Base-by-base conservation (phyloP, 2,888 invertebrate genomes). In the Choreutis nemorana region DNA sequence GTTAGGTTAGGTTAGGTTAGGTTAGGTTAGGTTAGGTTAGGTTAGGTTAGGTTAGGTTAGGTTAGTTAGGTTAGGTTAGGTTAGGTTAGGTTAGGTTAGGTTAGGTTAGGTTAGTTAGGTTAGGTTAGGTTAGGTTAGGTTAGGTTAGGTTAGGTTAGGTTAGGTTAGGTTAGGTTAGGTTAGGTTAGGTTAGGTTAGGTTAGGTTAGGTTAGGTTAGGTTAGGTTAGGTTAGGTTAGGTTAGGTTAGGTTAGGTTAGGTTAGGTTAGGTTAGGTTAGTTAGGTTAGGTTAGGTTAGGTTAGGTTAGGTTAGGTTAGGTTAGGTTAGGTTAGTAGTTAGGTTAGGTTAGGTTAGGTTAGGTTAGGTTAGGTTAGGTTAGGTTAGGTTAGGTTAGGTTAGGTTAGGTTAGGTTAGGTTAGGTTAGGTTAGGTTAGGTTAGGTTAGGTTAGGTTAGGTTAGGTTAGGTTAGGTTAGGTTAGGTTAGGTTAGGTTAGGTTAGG, bases 41-140 rank as follows among this genome's bases (percentile, higher is more conserved):
- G 34, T 34, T 34, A 34, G 34, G 34, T 34, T 34, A 34, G 34
- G 34, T 34, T 34, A 34, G 34, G 34, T 34, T 34, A 34, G 34
- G 34, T 35, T 24, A 29, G 32, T 14, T 32, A 30, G 28, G 35
- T 29, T 32, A 32, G 32, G 32, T 29, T 35, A 32, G 32, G 35
- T 30, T 21, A 43, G 13, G 28, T 26, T 26, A 14, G 33, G 26
- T 26, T 26, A 14, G 29, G 26, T 33, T 26, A 14, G 32, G 29
- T 29, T 33, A 21, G 29, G 32, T 34, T 31, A 23, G 34, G 31
- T 29, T 30, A 28, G 34, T 25, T 28, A 26, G 21, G 32, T 24
- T 25, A 21, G 11, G 29, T 13, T 29, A 21, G 14, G 29, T 25
- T 32, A 21, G 13, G 32, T 23, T 28, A 28, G 14, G 25, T 28